These are phyloP conservation scores for Adelognathus sp. DNA, from an alignment of 2,888 invertebrate genomes.

Conservation along the genomic window DNA sequence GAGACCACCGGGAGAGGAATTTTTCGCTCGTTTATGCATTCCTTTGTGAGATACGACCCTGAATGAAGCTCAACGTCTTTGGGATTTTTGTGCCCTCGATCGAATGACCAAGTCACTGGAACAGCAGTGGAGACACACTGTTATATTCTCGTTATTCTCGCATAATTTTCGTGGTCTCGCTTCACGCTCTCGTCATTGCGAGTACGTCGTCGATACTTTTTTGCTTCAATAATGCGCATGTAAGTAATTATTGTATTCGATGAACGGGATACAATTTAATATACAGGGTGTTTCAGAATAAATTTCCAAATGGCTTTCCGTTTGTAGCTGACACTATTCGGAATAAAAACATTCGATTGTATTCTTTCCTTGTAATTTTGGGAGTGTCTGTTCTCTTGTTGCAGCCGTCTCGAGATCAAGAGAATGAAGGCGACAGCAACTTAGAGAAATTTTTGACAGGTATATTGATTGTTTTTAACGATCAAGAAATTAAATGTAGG, in stretches of 20 bases:
- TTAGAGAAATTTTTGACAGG: too few relatives aligned
- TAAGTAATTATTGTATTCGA: not conserved
- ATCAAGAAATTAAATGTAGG: too few relatives aligned
- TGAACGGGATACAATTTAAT: slow-evolving; percentile 1
- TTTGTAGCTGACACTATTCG: too few relatives aligned
- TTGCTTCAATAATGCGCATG: not conserved
- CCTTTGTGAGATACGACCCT: not conserved
- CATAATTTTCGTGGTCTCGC: not conserved
- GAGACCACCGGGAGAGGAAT: not conserved
- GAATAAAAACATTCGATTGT: too few relatives aligned
- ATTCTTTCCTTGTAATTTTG: too few relatives aligned
- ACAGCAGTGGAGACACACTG: not conserved
- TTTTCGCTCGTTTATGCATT: not conserved
- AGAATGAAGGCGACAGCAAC: too few relatives aligned
- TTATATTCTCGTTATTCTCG: slow-evolving; percentile 2
- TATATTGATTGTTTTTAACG: too few relatives aligned
- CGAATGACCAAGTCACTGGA: slow-evolving; percentile 1
- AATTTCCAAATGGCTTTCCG: too few relatives aligned
- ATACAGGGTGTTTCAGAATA: too few relatives aligned
- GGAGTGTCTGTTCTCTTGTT: too few relatives aligned
- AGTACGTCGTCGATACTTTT: slow-evolving; percentile 5
- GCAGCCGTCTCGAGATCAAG: not conserved
- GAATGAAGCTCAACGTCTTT: not conserved
- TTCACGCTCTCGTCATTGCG: slow-evolving; percentile 9
- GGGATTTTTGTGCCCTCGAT: slow-evolving; percentile 29